Conservation (phyloP, 2,888 invertebrate genomes). For the Dione juno region DNA sequence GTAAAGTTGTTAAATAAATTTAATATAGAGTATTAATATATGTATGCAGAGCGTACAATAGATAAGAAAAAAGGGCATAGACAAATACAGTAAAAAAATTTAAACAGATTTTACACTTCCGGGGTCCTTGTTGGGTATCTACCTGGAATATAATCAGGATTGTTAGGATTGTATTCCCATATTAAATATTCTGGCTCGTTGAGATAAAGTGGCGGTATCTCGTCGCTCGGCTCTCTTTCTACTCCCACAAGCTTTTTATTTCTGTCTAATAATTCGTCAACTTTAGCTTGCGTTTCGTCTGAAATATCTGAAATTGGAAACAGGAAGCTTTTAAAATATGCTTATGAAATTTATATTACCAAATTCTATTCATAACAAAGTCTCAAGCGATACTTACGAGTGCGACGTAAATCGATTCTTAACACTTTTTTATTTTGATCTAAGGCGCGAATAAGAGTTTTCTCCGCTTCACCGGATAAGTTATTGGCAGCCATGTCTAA, state of each 20-base stretch:
- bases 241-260: conserved; percentile 69
- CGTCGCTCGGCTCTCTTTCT: conserved; percentile 71
- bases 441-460: conserved; percentile 69
- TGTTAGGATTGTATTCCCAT: conserved; percentile 80
- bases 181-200: conserved; percentile 79
- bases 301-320: conserved; percentile 70
- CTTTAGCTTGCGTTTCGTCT: conserved; percentile 66
- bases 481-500: conserved; percentile 84
- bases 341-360: neutral
- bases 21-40: neutral
- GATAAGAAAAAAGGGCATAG: neutral
- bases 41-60: neutral
- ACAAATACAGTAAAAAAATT: neutral
- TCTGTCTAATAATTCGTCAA: conserved; percentile 73
- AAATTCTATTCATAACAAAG: conserved; percentile 1
- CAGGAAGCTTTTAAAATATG: neutral
- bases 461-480: conserved; percentile 82
- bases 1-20: neutral
- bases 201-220: conserved; percentile 75
- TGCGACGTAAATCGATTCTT: conserved; percentile 70
- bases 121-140: conserved; percentile 70
- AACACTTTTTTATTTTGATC: conserved; percentile 68
- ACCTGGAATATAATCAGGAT: conserved; percentile 73
- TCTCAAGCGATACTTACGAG: conserved; percentile 60
- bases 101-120: conserved; percentile 59